Base-by-base conservation (phyloP, 2,797 vertebrate genomes). In the Agapornis canus region DNA sequence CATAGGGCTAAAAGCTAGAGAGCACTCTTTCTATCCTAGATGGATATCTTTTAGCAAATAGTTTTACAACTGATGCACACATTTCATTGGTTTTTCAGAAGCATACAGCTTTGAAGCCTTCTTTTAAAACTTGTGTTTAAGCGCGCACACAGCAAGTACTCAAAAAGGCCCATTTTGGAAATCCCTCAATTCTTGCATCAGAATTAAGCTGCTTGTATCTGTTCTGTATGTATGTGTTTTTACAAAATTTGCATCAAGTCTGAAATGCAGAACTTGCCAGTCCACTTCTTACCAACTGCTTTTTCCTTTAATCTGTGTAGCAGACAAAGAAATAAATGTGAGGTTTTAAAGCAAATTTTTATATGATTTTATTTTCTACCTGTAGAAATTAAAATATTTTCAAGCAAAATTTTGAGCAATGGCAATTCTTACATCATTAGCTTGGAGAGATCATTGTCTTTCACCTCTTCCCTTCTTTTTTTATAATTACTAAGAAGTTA, bases 101-200 rank as follows among this genome's bases (percentile, higher is more conserved):
- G 22, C 9, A 25, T 17, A 39, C 3, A 86, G 21, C 29, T 69
- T 27, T 29, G n/a, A 84, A 89, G 81, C 3, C 3, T 60, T 39
- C 11, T 79, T 85, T 60, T 32, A 16, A 60, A 27, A 31, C 1
- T 29, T 43, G 8, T 9, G 5, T 52, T 82, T 71, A 56, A 35
- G 29, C 20, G 10, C 20, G 2, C 6, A 31, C 2, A 0, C 9
- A 40, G n/a, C 15, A 72, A 19, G 13, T 23, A 16, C 6, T 29
- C 11, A 11, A 39, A 47, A n/a, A 29, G 23, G 14, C 3, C 19
- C 5, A 5, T 35, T 60, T 21, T 29, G 29, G 40, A 87, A 69
- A 82, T 13, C 8, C 18, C 7, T 59, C 40, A 23, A 43, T 45
- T 77, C 23, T 12, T 80, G 26, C 7, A 52, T 45, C 18, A 40